Conservation (phyloP, 2,113 vertebrate species). For the Hipposideros armiger region DNA sequence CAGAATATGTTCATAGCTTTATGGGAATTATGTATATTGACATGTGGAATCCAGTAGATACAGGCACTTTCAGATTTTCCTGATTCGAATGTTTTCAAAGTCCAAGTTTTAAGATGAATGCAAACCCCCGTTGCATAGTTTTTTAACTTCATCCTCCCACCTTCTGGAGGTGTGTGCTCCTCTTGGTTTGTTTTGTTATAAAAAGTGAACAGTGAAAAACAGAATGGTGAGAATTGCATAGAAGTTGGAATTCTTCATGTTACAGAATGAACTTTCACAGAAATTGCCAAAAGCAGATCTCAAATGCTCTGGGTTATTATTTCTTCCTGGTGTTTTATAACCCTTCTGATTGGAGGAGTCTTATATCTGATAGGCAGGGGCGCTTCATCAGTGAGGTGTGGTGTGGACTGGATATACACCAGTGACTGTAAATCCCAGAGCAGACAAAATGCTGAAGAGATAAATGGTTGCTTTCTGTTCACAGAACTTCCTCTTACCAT, state of each 20-base stretch:
- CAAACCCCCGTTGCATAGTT: not conserved
- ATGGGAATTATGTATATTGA: not conserved
- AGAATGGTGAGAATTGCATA: not conserved
- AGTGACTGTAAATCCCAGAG: not conserved
- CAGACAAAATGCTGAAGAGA: not conserved
- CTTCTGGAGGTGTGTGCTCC: not conserved
- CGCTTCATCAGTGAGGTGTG: not conserved
- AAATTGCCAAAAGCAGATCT: not conserved
- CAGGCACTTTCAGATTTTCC: not conserved
- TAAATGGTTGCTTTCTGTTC: not conserved
- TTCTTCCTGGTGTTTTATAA: not conserved
- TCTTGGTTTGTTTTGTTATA: not conserved
- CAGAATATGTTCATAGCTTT: not conserved
- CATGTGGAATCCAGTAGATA: not conserved
- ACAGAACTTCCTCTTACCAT: not conserved
- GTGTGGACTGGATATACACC: not conserved
- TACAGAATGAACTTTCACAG: not conserved
- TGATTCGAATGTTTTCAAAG: constrained; percentile 23
- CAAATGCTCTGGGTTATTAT: not conserved
- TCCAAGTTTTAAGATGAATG: not conserved
- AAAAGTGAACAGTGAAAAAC: not conserved
- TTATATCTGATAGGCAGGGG: not conserved
- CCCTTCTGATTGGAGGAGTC: not conserved
- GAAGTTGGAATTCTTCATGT: constrained; percentile 1
- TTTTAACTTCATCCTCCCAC: not conserved